phyloP scores from a whole-genome alignment of 2,888 invertebrate species.

The Epistrophe eligans region DNA sequence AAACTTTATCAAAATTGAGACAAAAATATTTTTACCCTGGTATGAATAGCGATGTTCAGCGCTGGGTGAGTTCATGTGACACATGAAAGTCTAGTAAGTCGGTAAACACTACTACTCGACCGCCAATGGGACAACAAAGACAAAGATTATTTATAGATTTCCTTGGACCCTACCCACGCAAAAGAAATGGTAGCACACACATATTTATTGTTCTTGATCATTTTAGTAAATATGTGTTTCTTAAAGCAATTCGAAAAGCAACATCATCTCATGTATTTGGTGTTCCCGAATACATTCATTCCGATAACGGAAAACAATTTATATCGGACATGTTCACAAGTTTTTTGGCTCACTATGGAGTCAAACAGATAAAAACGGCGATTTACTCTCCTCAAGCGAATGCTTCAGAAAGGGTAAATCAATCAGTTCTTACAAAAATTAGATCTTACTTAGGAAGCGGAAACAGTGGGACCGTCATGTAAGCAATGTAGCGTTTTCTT shows the following conservation, averaged over 20 bases:
- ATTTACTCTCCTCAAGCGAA: slow-evolving; percentile 61
- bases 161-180: no score
- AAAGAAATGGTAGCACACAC: no score
- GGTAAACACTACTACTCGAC: background rate
- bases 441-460: slow-evolving; percentile 21
- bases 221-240: no score
- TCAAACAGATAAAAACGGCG: slow-evolving; percentile 35
- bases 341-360: no score
- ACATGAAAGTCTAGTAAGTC: background rate
- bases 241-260: no score
- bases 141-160: slow-evolving; percentile 7
- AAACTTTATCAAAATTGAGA: background rate
- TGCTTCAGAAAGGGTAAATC: slow-evolving; percentile 49
- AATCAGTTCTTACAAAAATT: slow-evolving; percentile 36
- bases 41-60: background rate
- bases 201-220: no score
- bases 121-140: background rate
- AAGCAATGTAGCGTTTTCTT: slow-evolving; percentile 31
- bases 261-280: no score
- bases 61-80: background rate
- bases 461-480: slow-evolving; percentile 44
- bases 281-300: no score
- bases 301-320: no score
- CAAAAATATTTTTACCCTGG: background rate
- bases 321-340: no score